Base-by-base conservation (phyloP, 2,797 vertebrate species). In the Borostomias antarcticus region DNA sequence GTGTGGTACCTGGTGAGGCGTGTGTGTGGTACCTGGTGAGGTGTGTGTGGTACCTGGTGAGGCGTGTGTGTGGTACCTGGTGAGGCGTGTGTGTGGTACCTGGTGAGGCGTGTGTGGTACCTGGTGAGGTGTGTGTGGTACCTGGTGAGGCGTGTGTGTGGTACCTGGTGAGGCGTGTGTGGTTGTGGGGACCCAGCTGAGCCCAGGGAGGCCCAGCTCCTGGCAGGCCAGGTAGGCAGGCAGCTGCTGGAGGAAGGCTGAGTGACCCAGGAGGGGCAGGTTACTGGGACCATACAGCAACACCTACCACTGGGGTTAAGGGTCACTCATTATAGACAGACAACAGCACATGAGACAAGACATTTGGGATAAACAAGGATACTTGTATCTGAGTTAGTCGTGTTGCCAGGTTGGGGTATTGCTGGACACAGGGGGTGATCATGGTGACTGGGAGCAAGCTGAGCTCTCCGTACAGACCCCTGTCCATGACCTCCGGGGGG, bases 351-450 rank as follows among this genome's bases (percentile, higher is more conserved):
- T 59, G 26, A 64, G 5, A 57, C 13, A 32, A 45, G 17, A 32
- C 30, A 37, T 35, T 2, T 40, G 17, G 19, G 21, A n/a, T 13
- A n/a, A 23, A 35, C 76, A 90, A 93, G 90, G 93, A 94, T 94
- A 93, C 90, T 72, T 84, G 78, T 70, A 93, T 87, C 33, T 64
- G 68, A 33, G 86, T 81, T 51, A 93, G 83, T 5, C 64, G 69
- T 63, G 85, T 83, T 64, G 85, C 50, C 74, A 88, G 75, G 82
- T 93, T 90, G 47, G 91, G 90, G 68, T 91, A 92, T 67, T 89
- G 89, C 52, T 78, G 73, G 83, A 91, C 66, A 75, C 92, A 93
- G 2, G 92, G 92, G 23, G 78, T 81, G 40, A 93, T 85, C 2
- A 89, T 69, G 3, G 84, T 81, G 28, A 92, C 73, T 7, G 81